Evolutionary conservation across 1,140 invertebrate genomes (phyloP).

Genomic region (Aphis gossypii): DNA sequence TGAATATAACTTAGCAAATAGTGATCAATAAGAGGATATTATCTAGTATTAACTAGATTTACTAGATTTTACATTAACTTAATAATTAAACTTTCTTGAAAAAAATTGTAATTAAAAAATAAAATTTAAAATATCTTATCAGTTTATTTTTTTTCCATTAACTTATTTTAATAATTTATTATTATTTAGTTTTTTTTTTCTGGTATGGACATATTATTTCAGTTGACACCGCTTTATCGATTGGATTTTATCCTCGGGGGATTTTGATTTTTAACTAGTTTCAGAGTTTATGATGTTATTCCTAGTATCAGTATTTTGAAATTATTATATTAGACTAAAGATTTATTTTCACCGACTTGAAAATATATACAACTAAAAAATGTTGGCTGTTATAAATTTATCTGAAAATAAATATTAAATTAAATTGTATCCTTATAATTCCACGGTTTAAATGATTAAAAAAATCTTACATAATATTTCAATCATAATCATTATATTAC

Average conservation of each 20-base stretch:
- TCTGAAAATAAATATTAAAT: background rate
- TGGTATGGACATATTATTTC: background rate
- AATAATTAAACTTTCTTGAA: background rate
- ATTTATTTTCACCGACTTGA: background rate
- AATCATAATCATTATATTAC: background rate
- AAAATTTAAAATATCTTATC: background rate
- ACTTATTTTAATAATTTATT: background rate
- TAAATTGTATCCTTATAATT: background rate
- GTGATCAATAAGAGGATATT: background rate
- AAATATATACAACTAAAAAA: background rate
- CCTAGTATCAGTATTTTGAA: background rate
- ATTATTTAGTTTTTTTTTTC: background rate
- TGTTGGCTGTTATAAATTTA: background rate
- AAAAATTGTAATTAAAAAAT: background rate
- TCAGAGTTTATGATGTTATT: background rate
- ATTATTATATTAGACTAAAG: background rate
- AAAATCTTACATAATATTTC: background rate
- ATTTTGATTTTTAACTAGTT: constrained; percentile 35
- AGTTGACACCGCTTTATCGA: background rate
- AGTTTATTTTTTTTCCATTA: background rate
- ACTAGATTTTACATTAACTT: background rate
- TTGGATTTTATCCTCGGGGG: background rate
- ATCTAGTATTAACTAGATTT: background rate
- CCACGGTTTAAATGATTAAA: background rate
- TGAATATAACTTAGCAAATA: background rate